phyloP scores from a whole-genome alignment of 2,888 invertebrate genomes.

The Lepidonotus clava region DNA sequence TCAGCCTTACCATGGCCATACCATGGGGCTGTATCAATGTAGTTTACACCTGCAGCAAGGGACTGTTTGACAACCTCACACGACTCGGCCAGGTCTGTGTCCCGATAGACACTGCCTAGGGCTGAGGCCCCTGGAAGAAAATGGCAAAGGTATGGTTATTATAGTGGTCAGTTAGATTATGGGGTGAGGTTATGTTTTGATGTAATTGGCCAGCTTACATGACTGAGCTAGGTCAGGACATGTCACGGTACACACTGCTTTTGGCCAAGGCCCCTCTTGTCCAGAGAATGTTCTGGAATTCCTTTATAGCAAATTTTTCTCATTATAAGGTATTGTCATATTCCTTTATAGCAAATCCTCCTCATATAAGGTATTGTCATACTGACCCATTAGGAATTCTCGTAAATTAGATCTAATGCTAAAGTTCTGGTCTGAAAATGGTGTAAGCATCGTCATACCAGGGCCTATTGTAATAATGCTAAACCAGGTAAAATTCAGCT shows the following conservation, averaged over 20 bases:
- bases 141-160: background rate
- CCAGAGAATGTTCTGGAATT: background rate
- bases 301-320: background rate
- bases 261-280: too few relatives aligned
- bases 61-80: conserved; percentile 87
- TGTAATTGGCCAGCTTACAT: too few relatives aligned
- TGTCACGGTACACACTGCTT: too few relatives aligned
- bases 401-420: too few relatives aligned
- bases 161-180: background rate
- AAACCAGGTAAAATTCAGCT: too few relatives aligned
- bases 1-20: conserved; percentile 95
- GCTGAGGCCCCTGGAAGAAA: conserved; percentile 76
- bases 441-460: too few relatives aligned
- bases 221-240: too few relatives aligned
- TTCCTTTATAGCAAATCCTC: too few relatives aligned
- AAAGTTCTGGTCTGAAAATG: too few relatives aligned
- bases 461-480: too few relatives aligned
- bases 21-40: conserved; percentile 95
- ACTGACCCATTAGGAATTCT: too few relatives aligned
- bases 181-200: background rate
- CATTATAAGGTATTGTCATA: background rate
- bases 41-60: conserved; percentile 91
- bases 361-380: too few relatives aligned
- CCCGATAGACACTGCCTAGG: conserved; percentile 75
- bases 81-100: conserved; percentile 85